These are phyloP conservation scores for Catocala sponsa DNA, from an alignment of 2,888 invertebrate species.

Conservation along the genomic window DNA sequence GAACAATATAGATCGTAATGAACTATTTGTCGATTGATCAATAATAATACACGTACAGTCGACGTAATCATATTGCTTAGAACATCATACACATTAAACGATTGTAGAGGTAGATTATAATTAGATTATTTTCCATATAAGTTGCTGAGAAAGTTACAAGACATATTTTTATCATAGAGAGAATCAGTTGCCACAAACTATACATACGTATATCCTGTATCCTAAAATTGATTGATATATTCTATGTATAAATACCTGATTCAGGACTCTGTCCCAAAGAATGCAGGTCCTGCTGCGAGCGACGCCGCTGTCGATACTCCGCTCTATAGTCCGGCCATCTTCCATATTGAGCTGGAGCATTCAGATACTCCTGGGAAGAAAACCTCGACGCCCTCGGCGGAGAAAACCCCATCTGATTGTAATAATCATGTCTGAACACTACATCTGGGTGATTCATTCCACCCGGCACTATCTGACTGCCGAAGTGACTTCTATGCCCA, in stretches of 20 bases:
- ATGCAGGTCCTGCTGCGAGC: conserved; percentile 84
- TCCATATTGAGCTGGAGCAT: conserved; percentile 78
- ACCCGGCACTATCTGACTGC: conserved; percentile 77
- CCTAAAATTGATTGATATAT: too few species aligned
- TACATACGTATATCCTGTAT: too few species aligned
- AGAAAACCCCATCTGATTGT: conserved; percentile 75
- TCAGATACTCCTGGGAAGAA: conserved; percentile 85
- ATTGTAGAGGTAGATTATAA: too few species aligned
- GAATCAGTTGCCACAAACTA: too few species aligned
- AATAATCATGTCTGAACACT: conserved; percentile 81
- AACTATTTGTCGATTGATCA: too few species aligned
- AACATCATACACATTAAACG: too few species aligned
- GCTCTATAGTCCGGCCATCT: conserved; percentile 80
- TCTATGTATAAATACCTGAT: conserved; percentile 69
- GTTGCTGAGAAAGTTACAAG: too few species aligned
- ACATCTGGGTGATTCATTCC: conserved; percentile 81
- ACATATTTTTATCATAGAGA: too few species aligned
- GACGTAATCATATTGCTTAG: too few species aligned
- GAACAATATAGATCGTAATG: too few species aligned
- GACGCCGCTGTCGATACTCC: conserved; percentile 80
- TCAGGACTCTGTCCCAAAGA: conserved; percentile 80
- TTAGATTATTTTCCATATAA: too few species aligned
- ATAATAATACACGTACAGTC: too few species aligned
- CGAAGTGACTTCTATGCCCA: conserved; percentile 76
- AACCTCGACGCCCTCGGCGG: conserved; percentile 80